Percentiles rank a stretch among this genome's conserved stretches.
Conservation (phyloP, 2,888 invertebrate species). For the Bedellia somnulentella region DNA sequence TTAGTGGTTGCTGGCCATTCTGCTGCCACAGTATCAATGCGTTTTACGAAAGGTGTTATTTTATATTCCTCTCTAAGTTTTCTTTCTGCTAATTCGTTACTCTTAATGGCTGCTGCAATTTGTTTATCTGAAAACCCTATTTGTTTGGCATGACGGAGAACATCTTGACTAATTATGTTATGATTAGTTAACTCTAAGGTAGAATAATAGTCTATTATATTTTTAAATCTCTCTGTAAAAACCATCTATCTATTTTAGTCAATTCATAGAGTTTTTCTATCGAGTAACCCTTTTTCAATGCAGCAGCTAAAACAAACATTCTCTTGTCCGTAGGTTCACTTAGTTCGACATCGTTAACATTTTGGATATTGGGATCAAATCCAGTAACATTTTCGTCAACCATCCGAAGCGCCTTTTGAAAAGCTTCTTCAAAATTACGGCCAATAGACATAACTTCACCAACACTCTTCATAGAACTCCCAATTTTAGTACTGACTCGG, state of each 20-base stretch:
- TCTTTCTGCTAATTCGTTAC: conserved; percentile 82
- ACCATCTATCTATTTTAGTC: conserved; percentile 98
- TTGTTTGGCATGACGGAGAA: conserved; percentile 83
- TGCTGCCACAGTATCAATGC: conserved; percentile 98
- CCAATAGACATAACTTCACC: conserved; percentile 99
- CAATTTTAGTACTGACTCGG: conserved; percentile 94
- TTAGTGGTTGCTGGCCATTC: conserved; percentile 99
- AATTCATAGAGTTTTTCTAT: conserved; percentile 86
- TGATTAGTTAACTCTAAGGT: conserved; percentile 67
- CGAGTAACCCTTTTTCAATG: conserved; percentile 78
- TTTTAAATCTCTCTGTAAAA: conserved; percentile 90
- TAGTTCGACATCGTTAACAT: conserved; percentile 81
- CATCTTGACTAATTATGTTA: conserved; percentile 60
- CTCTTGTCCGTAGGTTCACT: conserved; percentile 94
- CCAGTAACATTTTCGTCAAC: conserved; percentile 93
- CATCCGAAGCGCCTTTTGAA: conserved; percentile 98
- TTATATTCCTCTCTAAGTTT: conserved; percentile 74
- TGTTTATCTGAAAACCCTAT: conserved; percentile 97
- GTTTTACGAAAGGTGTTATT: conserved; percentile 87
- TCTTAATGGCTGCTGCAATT: conserved; percentile 84
- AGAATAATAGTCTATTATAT: conserved; percentile 78
- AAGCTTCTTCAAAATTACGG: conserved; percentile 96
- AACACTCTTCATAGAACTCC: conserved; percentile 99
- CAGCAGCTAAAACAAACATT: conserved; percentile 95
- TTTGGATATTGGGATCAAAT: conserved; percentile 86